A percentile compares a stretch with the other conserved stretches of the same genome.
Evolutionary conservation across 2,797 vertebrate species (phyloP).

Genomic region (Apogon talboti): DNA sequence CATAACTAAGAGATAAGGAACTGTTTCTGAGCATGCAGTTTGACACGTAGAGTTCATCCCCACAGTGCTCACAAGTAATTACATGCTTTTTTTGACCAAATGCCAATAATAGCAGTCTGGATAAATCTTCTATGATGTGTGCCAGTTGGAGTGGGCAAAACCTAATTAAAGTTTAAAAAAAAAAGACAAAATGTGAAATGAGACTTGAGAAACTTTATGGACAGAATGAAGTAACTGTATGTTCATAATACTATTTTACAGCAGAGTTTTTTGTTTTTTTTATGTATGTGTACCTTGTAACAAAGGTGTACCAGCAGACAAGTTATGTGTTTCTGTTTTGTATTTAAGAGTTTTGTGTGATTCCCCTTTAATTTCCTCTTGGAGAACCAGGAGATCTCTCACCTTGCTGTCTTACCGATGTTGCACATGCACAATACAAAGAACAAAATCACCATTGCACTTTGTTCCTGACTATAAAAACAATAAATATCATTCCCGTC

Average conservation of each 20-base stretch:
- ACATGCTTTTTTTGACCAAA: slow-evolving; percentile 24
- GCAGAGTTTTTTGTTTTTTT: too few species aligned
- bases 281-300: too few species aligned
- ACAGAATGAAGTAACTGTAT: background rate
- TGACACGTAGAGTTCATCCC: slow-evolving; percentile 17
- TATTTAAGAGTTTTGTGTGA: too few species aligned
- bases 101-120: slow-evolving; percentile 13
- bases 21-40: slow-evolving; percentile 25
- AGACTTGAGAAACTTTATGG: slow-evolving; percentile 2
- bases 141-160: slow-evolving; percentile 25
- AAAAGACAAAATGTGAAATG: slow-evolving; percentile 11
- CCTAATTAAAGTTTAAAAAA: slow-evolving; percentile 8
- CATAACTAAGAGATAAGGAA: slow-evolving; percentile 43
- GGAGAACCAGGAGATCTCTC: too few species aligned
- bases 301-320: too few species aligned
- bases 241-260: background rate
- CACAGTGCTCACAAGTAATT: background rate
- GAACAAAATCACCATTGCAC: too few species aligned
- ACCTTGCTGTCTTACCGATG: too few species aligned
- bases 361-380: too few species aligned
- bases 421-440: too few species aligned
- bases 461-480: too few species aligned
- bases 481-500: too few species aligned
- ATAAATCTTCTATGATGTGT: slow-evolving; percentile 28
- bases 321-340: too few species aligned